phyloP scores from a whole-genome alignment of 1,140 invertebrate species.

The Tenebrio molitor region DNA sequence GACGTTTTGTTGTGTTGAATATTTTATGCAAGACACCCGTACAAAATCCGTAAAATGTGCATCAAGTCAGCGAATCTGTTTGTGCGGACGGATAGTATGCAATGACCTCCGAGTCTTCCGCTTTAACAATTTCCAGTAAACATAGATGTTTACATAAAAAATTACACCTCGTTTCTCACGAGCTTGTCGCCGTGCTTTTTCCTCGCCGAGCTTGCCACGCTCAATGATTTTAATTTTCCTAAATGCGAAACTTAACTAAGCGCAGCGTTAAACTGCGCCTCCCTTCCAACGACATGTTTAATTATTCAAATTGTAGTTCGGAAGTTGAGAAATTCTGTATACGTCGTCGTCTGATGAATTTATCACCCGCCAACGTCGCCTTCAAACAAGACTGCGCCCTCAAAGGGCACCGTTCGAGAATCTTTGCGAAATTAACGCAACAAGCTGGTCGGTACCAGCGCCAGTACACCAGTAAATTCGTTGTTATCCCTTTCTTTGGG shows the following conservation, averaged over 20 bases:
- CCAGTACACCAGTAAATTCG: neutral
- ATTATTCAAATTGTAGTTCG: slow-evolving; percentile 53
- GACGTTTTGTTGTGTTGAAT: no score
- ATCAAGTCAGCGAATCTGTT: no score
- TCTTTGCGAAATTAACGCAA: no score
- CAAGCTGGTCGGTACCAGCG: neutral
- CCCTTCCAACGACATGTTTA: slow-evolving; percentile 46
- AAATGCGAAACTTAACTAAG: slow-evolving; percentile 55
- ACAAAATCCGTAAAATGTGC: no score
- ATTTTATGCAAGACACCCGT: no score
- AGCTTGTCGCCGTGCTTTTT: slow-evolving; percentile 44
- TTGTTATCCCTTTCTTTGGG: no score
- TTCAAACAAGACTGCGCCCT: slow-evolving; percentile 30
- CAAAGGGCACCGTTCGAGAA: no score
- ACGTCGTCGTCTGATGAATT: slow-evolving; percentile 45
- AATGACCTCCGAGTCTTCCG: slow-evolving; percentile 1
- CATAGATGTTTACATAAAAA: slow-evolving; percentile 53
- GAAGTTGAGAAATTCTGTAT: slow-evolving; percentile 49
- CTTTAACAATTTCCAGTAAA: slow-evolving; percentile 36
- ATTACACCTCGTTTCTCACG: slow-evolving; percentile 49
- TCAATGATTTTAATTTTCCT: slow-evolving; percentile 54
- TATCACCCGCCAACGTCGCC: slow-evolving; percentile 36
- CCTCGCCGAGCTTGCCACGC: slow-evolving; percentile 34
- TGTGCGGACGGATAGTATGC: no score
- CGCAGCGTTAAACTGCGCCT: slow-evolving; percentile 48